Evolutionary conservation across 2,113 vertebrate genomes (phyloP).

Genomic region (Tinamus guttatus): DNA sequence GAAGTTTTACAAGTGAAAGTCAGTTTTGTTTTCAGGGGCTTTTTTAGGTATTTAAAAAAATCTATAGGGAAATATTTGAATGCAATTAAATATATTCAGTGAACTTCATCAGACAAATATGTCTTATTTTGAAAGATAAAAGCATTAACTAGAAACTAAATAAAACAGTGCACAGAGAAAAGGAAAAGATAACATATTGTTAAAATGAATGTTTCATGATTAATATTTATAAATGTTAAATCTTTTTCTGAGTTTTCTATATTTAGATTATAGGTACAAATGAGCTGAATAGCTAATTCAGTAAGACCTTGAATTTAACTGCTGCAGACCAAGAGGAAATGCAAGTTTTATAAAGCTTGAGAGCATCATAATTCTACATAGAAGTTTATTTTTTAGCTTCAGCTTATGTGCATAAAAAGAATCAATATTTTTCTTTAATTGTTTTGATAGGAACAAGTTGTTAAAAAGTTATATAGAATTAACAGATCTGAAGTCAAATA

Average conservation of each 20-base stretch:
- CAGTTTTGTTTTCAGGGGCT: neutral
- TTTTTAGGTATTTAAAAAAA: neutral
- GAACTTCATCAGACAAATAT: accelerated
- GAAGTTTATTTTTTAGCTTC: neutral
- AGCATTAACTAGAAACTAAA: neutral
- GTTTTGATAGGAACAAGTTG: neutral
- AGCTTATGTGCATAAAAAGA: neutral
- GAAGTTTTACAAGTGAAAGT: neutral
- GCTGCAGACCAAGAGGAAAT: neutral
- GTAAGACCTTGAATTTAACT: neutral
- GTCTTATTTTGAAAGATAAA: neutral
- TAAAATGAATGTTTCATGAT: neutral
- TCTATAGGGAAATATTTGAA: neutral
- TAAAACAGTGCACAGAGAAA: neutral
- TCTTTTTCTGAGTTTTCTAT: neutral
- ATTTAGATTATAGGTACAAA: neutral
- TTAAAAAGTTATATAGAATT: neutral
- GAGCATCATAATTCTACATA: neutral
- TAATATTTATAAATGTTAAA: neutral
- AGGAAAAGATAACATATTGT: neutral
- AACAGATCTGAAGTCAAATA: neutral
- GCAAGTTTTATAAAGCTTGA: neutral
- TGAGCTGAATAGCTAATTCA: neutral
- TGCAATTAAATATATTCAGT: neutral
- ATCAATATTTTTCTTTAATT: neutral